Evolutionary conservation across 2,113 vertebrate species (phyloP), one percentile per base, ranked within the genome.

Genomic region (Spilogale gracilis): DNA sequence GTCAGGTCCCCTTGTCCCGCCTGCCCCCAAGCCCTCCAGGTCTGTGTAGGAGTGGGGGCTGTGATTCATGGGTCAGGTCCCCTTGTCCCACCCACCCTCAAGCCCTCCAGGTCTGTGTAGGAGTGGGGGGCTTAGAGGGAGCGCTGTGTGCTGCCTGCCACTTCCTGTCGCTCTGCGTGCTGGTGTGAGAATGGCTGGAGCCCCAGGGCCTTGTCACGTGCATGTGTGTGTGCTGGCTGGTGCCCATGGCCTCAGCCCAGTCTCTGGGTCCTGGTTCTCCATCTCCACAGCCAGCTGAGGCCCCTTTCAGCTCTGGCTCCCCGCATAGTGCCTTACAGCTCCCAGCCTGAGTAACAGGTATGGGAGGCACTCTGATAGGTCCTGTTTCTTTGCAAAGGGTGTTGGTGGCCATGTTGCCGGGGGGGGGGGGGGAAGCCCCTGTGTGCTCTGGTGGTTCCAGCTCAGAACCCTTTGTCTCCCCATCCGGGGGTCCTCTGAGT

Each of bases 91-190:
- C 27, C 12, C 38, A 38, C 38, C 27, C 23, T 12, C 27, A 30
- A 65, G 20, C 27, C n/a, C n/a, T 10, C 0, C 5, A 69, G 65
- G 67, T n/a, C 32, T 23, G 21, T 43, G 9, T 9, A 3, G 45
- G 78, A 65, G 32, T 1, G 25, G 78, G 52, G 9, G 54, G 32
- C 52, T 43, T 86, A 30, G 27, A 16, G 25, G 58, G 78, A 30
- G 21, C 1, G 0, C 9, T 0, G n/a, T 11, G 25, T 12, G 14
- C 13, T 54, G 50, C 52, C 71, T 65, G 54, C 8, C 0, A 13
- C 74, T 83, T 21, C 73, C 50, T 63, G 8, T 58, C 5, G 0
- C 9, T 32, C 30, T 38, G 4, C 9, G 2, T 2, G 18, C 9
- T 38, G 48, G 69, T 23, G n/a, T 74, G 65, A 30, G 23, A 25